Evolutionary conservation across 2,113 vertebrate species (phyloP).

Genomic region (Morone chrysops): DNA sequence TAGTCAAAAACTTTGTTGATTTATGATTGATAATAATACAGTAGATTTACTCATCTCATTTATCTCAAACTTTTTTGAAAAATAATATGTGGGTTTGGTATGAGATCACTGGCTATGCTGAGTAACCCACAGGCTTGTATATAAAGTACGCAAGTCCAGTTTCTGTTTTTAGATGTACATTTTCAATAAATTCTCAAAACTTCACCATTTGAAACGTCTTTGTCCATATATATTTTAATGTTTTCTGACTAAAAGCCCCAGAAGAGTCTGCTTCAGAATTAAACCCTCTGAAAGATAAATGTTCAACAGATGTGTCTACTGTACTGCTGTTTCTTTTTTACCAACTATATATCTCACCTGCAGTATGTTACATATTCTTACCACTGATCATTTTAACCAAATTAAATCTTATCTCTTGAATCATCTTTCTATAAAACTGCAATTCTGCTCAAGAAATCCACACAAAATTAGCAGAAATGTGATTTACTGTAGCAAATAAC

Average conservation of each 20-base stretch:
- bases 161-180: constrained; percentile 34
- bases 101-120: constrained; percentile 19
- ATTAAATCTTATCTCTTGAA: not conserved
- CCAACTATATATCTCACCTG: not conserved
- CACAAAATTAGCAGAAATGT: constrained; percentile 68
- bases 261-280: not conserved
- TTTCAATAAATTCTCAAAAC: constrained; percentile 54
- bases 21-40: not conserved
- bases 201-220: constrained; percentile 10
- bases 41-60: not conserved
- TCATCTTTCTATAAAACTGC: not conserved
- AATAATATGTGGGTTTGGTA: not conserved
- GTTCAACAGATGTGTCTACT: not conserved
- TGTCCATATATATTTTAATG: not conserved
- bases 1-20: not conserved
- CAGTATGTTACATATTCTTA: not conserved
- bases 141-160: not conserved
- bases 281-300: not conserved
- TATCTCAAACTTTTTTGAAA: not conserved
- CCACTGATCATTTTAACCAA: not conserved
- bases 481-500: constrained; percentile 78
- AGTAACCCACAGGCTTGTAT: constrained; percentile 16
- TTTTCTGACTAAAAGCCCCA: not conserved
- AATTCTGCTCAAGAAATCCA: constrained; percentile 22
- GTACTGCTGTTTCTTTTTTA: not conserved